A percentile compares a stretch with the other conserved stretches of the same genome.
Evolutionary conservation across 2,797 vertebrate genomes (phyloP).

Genomic region (Myotis myotis): DNA sequence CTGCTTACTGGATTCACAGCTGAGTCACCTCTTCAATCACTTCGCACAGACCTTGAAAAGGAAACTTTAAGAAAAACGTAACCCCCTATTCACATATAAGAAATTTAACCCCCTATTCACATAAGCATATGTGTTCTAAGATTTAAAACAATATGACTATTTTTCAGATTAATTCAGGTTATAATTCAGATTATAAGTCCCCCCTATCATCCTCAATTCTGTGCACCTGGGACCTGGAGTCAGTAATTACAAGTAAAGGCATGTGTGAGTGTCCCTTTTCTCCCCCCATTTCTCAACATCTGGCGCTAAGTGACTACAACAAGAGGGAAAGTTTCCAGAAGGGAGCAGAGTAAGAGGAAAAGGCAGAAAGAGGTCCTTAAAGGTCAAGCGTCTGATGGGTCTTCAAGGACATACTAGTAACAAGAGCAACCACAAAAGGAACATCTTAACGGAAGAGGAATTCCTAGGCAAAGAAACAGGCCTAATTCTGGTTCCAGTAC

Average conservation of each 20-base stretch:
- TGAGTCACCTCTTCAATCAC: too few relatives aligned
- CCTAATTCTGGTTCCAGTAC: not conserved
- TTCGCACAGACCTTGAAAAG: too few relatives aligned
- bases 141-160: too few relatives aligned
- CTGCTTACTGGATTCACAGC: too few relatives aligned
- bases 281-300: not conserved
- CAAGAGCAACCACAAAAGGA: not conserved
- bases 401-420: not conserved
- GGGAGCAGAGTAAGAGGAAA: not conserved
- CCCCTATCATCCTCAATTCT: not conserved
- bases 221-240: not conserved
- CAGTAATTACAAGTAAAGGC: not conserved
- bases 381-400: not conserved
- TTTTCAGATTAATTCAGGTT: too few relatives aligned
- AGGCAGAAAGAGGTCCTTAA: not conserved
- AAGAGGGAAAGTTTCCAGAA: not conserved
- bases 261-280: fast-evolving
- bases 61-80: too few relatives aligned
- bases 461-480: not conserved
- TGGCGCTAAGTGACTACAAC: not conserved
- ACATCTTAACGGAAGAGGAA: not conserved
- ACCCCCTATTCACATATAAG: too few relatives aligned
- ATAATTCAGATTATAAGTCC: too few relatives aligned
- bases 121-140: too few relatives aligned
- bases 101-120: too few relatives aligned